These are phyloP conservation scores for Basileuterus tristriatus DNA, from an alignment of 2,797 vertebrate species.

Conservation along the genomic window DNA sequence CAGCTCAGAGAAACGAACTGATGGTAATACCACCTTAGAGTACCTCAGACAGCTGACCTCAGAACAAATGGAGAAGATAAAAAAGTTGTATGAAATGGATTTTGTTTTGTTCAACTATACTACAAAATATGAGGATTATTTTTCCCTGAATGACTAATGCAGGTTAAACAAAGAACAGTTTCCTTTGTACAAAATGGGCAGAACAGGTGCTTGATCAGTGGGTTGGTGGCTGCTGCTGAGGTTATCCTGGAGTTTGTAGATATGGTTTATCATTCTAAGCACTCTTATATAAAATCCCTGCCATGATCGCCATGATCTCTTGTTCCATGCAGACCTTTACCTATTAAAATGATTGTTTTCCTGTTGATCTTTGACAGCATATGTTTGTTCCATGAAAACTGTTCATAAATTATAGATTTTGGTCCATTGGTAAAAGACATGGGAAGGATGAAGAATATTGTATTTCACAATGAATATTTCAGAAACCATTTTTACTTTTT, in stretches of 20 bases:
- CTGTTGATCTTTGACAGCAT: neutral
- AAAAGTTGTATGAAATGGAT: slow-evolving; percentile 60
- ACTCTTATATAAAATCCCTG: neutral
- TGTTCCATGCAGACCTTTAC: neutral
- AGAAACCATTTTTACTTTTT: neutral
- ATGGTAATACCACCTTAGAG: slow-evolving; percentile 35
- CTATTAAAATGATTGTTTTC: neutral
- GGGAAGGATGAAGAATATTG: neutral
- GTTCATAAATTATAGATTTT: neutral
- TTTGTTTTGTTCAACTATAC: slow-evolving; percentile 69
- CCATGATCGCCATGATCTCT: neutral
- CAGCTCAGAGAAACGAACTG: slow-evolving; percentile 52
- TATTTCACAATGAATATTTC: neutral
- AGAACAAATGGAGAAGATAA: slow-evolving; percentile 51
- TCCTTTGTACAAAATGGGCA: neutral
- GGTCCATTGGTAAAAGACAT: neutral
- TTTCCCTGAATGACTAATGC: neutral
- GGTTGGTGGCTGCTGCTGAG: neutral
- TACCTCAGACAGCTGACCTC: slow-evolving; percentile 48
- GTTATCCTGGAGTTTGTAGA: neutral
- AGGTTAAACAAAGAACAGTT: neutral
- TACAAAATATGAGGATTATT: slow-evolving; percentile 6
- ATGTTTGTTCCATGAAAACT: neutral
- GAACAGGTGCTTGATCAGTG: neutral
- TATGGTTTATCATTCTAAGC: neutral